phyloP scores from a whole-genome alignment of 2,888 invertebrate species.

The Timandra comae region DNA sequence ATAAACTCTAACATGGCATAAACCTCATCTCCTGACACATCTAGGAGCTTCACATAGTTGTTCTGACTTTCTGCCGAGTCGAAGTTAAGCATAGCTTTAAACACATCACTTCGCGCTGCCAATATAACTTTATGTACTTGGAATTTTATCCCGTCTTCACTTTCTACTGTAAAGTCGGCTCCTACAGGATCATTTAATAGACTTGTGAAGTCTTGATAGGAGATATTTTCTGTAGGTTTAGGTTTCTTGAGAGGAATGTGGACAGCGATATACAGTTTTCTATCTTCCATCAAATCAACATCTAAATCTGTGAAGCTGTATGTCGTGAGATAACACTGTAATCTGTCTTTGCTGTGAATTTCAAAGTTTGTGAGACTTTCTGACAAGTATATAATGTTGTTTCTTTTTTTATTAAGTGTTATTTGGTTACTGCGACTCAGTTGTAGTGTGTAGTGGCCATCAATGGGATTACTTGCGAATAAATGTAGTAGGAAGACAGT shows the following conservation, averaged over 20 bases:
- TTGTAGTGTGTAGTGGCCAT: conserved; percentile 37
- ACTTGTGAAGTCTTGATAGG: conserved; percentile 45
- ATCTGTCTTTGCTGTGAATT: conserved; percentile 3
- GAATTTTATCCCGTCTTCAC: conserved; percentile 52
- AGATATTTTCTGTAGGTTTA: conserved; percentile 15
- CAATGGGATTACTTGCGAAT: conserved; percentile 45
- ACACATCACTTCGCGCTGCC: conserved; percentile 57
- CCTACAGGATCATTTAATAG: conserved; percentile 50
- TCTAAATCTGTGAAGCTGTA: conserved; percentile 50
- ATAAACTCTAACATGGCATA: conserved; percentile 51
- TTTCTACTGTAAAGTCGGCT: conserved; percentile 60
- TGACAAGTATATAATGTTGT: conserved; percentile 31
- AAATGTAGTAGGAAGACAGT: conserved; percentile 51
- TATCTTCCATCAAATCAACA: conserved; percentile 46
- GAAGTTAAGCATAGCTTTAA: conserved; percentile 64
- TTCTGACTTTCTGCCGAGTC: conserved; percentile 63
- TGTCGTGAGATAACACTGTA: conserved; percentile 42
- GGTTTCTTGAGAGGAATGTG: conserved; percentile 24
- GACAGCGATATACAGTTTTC: conserved; percentile 45
- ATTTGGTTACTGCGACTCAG: conserved; percentile 39
- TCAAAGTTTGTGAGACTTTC: conserved; percentile 4
- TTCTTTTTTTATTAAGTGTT: conserved; percentile 37
- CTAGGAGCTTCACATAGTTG: conserved; percentile 49
- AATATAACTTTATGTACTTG: conserved; percentile 53
- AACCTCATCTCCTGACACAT: conserved; percentile 52